Evolutionary conservation across 1,140 invertebrate species (phyloP), one percentile per base, ranked within the genome.

Genomic region (silkworm (Bombyx mori)): DNA sequence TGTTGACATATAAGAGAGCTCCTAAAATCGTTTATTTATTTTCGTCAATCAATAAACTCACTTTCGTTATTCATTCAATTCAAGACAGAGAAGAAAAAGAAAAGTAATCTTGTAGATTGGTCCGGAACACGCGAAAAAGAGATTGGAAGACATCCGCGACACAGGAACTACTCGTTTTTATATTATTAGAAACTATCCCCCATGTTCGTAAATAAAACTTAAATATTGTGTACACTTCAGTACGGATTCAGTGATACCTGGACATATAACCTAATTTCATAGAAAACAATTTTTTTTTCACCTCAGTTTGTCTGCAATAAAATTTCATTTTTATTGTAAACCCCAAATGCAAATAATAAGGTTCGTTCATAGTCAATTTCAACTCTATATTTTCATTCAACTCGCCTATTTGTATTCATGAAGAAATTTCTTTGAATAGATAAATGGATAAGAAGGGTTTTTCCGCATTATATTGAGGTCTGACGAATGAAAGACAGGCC

Each of bases 61-160:
- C 62, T 73, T 69, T 68, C 61, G 54, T 64, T 66, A 69, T 68
- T 63, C 70, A 73, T 66, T 71, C 66, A 71, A 71, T 69, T 69
- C 64, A 60, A 66, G 58, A 55, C 60, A 60, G 57, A 56, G 49
- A 54, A 62, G 58, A 65, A 63, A 66, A 69, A 67, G 63, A 73
- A 67, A 72, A 66, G 65, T 73, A 69, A 75, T 73, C 65, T 69
- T 58, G 50, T 49, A 63, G 67, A 73, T 71, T 71, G 73, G 63
- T 66, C 58, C 64, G 58, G 63, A 73, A 71, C 75, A 74, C 69
- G 71, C 73, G 74, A 73, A 65, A 66, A 66, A 67, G 67, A 74
- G 72, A 72, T 75, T 71, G 71, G 66, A 70, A 71, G 56, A 62
- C 68, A 72, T 71, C 63, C 63, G 65, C 58, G 60, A 68, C 69